These are phyloP conservation scores for Schmidtea mediterranea DNA, from an alignment of 1,140 invertebrate species.

Conservation along the genomic window DNA sequence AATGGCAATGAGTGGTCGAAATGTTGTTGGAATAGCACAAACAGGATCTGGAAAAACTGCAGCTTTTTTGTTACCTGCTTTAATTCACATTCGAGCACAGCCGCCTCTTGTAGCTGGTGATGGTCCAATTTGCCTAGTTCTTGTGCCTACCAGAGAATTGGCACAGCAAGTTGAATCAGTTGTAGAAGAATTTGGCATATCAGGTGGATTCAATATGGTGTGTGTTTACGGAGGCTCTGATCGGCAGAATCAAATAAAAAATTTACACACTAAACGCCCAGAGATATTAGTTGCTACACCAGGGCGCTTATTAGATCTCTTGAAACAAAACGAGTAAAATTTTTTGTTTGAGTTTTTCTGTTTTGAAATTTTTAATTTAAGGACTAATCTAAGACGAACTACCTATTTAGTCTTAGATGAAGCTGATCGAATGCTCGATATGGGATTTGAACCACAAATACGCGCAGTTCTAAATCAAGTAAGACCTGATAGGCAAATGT, in stretches of 20 bases:
- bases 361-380: too few species aligned
- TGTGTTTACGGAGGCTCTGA: constrained; percentile 86
- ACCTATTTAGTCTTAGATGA: constrained; percentile 88
- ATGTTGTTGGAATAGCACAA: constrained; percentile 39
- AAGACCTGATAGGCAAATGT: constrained; percentile 58
- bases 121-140: constrained; percentile 57
- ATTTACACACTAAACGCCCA: constrained; percentile 37
- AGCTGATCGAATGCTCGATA: constrained; percentile 93
- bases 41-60: constrained; percentile 18
- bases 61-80: constrained; percentile 37
- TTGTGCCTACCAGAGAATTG: constrained; percentile 72
- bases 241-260: constrained; percentile 52
- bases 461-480: constrained; percentile 21
- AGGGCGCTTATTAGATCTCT: constrained; percentile 91
- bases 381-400: constrained; percentile 56
- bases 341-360: too few species aligned
- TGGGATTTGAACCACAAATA: constrained; percentile 97
- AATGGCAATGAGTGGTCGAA: constrained; percentile 58
- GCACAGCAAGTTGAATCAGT: constrained; percentile 86
- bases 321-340: constrained; percentile 39
- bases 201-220: constrained; percentile 52
- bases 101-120: constrained; percentile 47
- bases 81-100: constrained; percentile 75
- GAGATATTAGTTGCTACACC: constrained; percentile 44
- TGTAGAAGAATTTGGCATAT: constrained; percentile 57